Percentiles rank a stretch among this genome's conserved stretches.
phyloP scores from a whole-genome alignment of 2,113 vertebrate genomes.

The Fulmarus glacialis region DNA sequence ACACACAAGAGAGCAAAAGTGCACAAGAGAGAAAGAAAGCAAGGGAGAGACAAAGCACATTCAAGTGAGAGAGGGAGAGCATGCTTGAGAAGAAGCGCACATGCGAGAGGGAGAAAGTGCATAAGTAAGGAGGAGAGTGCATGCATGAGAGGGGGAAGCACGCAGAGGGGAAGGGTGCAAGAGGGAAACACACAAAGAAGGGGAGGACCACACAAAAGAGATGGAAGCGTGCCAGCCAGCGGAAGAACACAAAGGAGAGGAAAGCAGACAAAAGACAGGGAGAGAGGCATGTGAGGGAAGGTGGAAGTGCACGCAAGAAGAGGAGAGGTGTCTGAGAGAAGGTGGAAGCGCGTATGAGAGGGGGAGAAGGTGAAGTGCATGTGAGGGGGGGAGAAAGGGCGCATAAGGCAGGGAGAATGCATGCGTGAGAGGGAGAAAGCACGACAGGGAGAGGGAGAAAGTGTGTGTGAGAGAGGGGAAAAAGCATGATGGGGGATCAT shows the following conservation, averaged over 20 bases:
- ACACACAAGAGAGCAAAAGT: background rate
- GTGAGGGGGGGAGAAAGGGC: accelerated
- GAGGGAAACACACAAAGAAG: background rate
- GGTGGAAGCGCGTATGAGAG: background rate
- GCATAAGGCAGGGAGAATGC: background rate
- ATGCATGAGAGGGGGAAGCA: background rate
- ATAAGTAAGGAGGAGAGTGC: background rate
- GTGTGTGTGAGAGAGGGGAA: background rate
- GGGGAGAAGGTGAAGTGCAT: background rate
- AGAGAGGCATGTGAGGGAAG: background rate
- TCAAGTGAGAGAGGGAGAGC: background rate
- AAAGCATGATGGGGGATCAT: background rate
- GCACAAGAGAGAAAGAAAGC: background rate
- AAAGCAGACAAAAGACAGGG: background rate
- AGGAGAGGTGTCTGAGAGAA: background rate
- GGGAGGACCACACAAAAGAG: background rate
- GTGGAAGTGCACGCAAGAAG: background rate
- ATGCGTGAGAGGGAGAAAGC: background rate
- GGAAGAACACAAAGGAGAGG: background rate
- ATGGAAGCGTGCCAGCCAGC: background rate
- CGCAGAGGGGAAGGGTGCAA: accelerated
- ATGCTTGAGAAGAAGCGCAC: accelerated
- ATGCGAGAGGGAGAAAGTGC: background rate
- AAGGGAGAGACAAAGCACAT: background rate
- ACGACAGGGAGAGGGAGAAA: background rate